Evolutionary conservation across 1,140 invertebrate genomes (phyloP), one percentile per base, ranked within the genome.

Genomic region (Hetaerina americana): DNA sequence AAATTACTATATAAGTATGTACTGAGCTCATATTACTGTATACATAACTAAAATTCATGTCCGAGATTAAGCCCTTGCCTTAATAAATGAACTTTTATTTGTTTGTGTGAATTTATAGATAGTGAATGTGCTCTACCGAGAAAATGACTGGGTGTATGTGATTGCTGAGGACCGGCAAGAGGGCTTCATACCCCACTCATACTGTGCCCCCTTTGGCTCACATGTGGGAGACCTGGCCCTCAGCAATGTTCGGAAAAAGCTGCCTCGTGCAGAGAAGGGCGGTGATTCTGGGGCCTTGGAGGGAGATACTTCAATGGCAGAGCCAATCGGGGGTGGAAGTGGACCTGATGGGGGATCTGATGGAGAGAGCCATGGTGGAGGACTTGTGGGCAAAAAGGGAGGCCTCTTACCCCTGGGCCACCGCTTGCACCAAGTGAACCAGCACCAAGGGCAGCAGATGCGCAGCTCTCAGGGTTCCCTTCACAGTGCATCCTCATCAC

Each of bases 141-240:
- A 97, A 80, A 96, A 97, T 79, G 95, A 97, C 78, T 97, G 95
- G 95, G 92, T 96, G 0, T 97, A 97, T 83, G 93, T 97, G 0
- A 95, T 96, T 78, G 89, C 92, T 0, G 91, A 93, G 68, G 91
- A 93, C 73, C 83, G 92, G 71, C 87, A 92, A 79, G 94, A 97
- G 82, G 95, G 95, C 0, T 98, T 97, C 77, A 95, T 97, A 75
- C 95, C 95, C 10, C 91, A 95, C 78, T 95, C 93, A 0, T 96
- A 96, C 79, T 95, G 93, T 81, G 91, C 92, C 0, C 92, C 93
- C 0, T 94, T 90, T 78, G 89, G 88, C 49, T 91, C 89, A 40
- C 89, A 91, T 72, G 81, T 92, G 74, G 89, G 89, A 18, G 90
- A 92, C 71, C 79, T 92, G 66, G 89, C 90, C 6, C 80, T 87